Evolutionary conservation across 2,888 invertebrate species (phyloP).

Genomic region (Agonopterix heracliana): DNA sequence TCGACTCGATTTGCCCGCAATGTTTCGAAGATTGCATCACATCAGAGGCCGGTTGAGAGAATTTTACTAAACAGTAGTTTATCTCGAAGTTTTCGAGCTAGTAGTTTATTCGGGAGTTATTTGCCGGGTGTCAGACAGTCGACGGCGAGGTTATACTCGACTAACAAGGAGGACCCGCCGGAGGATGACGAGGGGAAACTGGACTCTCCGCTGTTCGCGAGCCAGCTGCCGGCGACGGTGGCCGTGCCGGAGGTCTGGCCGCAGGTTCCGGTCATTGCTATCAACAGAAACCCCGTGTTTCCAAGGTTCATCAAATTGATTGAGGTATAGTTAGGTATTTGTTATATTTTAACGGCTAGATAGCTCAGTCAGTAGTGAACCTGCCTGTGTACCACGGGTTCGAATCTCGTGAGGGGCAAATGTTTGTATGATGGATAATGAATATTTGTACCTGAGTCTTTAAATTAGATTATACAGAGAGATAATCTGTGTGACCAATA

Average conservation of each 20-base stretch:
- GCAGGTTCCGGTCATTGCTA: conserved; percentile 95
- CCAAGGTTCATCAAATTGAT: conserved; percentile 98
- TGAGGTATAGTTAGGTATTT: conserved; percentile 88
- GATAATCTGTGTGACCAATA: too few species aligned
- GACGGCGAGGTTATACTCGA: conserved; percentile 45
- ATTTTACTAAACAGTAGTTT: conserved; percentile 31
- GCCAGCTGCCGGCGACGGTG: conserved; percentile 88
- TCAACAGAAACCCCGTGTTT: conserved; percentile 96
- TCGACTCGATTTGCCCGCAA: conserved; percentile 42
- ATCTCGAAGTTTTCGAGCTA: conserved; percentile 24
- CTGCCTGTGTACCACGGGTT: too few species aligned
- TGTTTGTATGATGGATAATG: too few species aligned
- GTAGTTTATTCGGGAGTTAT: conserved; percentile 31
- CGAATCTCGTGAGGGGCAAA: too few species aligned
- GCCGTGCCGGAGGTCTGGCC: conserved; percentile 98
- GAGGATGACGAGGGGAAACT: conserved; percentile 57
- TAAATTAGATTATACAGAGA: too few species aligned
- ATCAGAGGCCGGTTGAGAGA: conserved; percentile 39
- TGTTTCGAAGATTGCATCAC: conserved; percentile 66
- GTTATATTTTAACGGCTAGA: too few species aligned
- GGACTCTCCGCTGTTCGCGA: conserved; percentile 65
- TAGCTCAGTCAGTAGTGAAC: too few species aligned
- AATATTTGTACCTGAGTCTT: too few species aligned
- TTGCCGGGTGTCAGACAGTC: conserved; percentile 16
- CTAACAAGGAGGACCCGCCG: conserved; percentile 52